Conservation (phyloP, 2,888 invertebrate species). For the Meteorus colon region DNA sequence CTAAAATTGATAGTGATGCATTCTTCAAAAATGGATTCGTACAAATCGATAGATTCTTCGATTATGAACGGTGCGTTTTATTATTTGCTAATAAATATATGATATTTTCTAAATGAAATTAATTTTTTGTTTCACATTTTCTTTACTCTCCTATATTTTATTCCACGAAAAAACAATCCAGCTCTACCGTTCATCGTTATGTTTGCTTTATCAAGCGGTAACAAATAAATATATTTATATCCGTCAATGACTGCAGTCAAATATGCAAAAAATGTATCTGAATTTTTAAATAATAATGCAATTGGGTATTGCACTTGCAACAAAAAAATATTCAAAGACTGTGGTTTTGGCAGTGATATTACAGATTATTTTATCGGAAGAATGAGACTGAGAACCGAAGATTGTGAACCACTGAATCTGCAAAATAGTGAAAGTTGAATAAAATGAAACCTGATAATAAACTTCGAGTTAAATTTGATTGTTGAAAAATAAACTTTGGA, state of each 20-base stretch:
- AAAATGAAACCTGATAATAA: neutral
- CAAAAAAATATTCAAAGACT: neutral
- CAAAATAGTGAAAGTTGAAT: neutral
- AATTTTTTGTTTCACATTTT: neutral
- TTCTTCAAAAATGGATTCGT: neutral
- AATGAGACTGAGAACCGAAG: neutral
- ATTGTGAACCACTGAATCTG: too few relatives aligned
- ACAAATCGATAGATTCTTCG: neutral
- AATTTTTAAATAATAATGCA: constrained; percentile 20
- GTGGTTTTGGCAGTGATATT: constrained; percentile 35
- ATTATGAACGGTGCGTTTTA: neutral
- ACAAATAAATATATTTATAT: constrained; percentile 17
- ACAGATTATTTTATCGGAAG: constrained; percentile 15
- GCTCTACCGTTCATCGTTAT: neutral
- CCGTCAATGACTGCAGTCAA: constrained; percentile 22
- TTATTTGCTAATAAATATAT: neutral
- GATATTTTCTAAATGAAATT: neutral
- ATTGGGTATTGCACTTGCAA: neutral
- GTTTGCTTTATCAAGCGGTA: constrained; percentile 41
- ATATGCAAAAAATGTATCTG: constrained; percentile 31
- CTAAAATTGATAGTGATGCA: constrained; percentile 17
- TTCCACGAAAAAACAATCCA: neutral
- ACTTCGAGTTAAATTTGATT: constrained; percentile 22
- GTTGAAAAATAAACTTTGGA: constrained; percentile 17
- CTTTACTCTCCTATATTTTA: constrained; percentile 16